Evolutionary conservation across 2,113 vertebrate species (phyloP).

Genomic region (Microtus pennsylvanicus): DNA sequence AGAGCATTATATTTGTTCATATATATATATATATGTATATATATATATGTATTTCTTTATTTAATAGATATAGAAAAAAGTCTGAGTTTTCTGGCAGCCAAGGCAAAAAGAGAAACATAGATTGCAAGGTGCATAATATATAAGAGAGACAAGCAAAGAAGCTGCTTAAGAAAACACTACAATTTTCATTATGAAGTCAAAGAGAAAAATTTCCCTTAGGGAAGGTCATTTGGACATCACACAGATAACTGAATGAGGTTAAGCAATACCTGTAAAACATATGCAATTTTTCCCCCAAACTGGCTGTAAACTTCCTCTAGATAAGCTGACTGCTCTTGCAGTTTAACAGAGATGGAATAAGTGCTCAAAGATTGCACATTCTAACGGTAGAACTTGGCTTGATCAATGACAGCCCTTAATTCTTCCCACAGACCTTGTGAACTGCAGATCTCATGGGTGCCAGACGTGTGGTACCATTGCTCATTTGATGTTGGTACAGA

Average conservation of each 20-base stretch:
- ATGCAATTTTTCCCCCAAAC: background rate
- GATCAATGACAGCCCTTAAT: background rate
- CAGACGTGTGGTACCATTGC: background rate
- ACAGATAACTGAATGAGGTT: background rate
- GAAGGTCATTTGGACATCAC: background rate
- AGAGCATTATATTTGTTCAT: background rate
- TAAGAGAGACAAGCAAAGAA: background rate
- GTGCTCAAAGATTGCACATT: background rate
- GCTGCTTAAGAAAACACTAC: background rate
- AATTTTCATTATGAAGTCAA: background rate
- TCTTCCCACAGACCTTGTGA: background rate
- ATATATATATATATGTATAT: too few species aligned
- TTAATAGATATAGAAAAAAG: slow-evolving; percentile 32
- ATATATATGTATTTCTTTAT: background rate
- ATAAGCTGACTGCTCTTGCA: background rate
- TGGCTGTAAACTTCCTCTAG: background rate
- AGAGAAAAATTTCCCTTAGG: background rate
- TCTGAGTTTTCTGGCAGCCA: slow-evolving; percentile 54
- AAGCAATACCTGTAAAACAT: background rate
- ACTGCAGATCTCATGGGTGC: background rate
- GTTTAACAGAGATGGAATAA: background rate
- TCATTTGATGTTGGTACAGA: background rate
- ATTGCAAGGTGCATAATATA: background rate
- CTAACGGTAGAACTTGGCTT: background rate
- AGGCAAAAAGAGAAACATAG: slow-evolving; percentile 19